Evolutionary conservation across 2,888 invertebrate species (phyloP).

Genomic region (Pocota personata): DNA sequence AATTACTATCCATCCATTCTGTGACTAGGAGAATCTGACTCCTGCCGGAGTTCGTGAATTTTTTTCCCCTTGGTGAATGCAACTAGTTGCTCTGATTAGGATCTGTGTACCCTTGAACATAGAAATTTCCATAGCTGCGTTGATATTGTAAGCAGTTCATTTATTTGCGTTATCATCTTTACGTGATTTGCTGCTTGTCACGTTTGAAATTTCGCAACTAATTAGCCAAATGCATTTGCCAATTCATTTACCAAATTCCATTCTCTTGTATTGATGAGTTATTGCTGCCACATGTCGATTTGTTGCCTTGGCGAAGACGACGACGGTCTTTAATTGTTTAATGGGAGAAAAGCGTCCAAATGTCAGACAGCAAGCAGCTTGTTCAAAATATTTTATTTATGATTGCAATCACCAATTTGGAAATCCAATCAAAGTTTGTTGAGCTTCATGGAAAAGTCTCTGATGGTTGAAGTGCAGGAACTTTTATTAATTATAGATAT

Average conservation of each 20-base stretch:
- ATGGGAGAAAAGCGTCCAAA: neutral
- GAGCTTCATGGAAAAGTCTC: neutral
- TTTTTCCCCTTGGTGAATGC: too few species aligned
- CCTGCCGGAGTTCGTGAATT: too few species aligned
- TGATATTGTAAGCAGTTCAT: too few species aligned
- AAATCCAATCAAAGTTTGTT: constrained; percentile 48
- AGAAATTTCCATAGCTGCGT: too few species aligned
- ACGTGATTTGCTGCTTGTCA: constrained; percentile 15
- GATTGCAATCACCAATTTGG: constrained; percentile 56
- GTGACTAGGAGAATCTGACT: too few species aligned
- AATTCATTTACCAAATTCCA: constrained; percentile 16
- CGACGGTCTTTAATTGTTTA: neutral
- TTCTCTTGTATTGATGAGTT: constrained; percentile 12
- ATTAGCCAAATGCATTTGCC: constrained; percentile 31
- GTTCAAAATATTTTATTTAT: constrained; percentile 47
- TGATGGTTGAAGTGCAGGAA: neutral
- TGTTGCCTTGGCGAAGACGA: neutral
- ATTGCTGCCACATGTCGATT: constrained; percentile 26
- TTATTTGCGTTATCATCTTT: too few species aligned
- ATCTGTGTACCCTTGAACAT: too few species aligned
- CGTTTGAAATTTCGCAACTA: constrained; percentile 18
- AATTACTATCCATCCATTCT: too few species aligned
- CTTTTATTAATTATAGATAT: constrained; percentile 38
- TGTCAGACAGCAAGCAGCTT: constrained; percentile 10
- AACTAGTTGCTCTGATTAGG: too few species aligned